phyloP scores from a whole-genome alignment of 2,888 invertebrate species.

The Miltochrista miniata region DNA sequence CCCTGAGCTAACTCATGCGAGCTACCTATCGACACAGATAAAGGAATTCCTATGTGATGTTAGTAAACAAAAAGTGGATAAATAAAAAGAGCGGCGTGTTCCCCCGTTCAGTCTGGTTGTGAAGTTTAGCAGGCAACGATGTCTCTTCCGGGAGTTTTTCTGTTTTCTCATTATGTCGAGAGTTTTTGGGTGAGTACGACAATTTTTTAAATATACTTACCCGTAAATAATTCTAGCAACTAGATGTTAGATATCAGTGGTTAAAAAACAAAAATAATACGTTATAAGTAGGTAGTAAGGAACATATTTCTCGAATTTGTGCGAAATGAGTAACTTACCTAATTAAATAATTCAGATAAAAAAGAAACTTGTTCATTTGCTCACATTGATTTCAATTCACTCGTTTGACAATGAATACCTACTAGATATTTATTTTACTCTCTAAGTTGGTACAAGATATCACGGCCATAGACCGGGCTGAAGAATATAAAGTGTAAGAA shows the following conservation, averaged over 20 bases:
- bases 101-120: constrained; percentile 63
- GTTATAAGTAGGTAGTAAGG: too few species aligned
- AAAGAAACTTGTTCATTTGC: background rate
- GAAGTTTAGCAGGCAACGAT: constrained; percentile 63
- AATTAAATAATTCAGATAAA: too few species aligned
- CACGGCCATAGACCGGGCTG: constrained; percentile 43
- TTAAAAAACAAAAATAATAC: too few species aligned
- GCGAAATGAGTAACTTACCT: too few species aligned
- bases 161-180: constrained; percentile 75
- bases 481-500: constrained; percentile 52
- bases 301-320: too few species aligned
- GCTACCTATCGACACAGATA: constrained; percentile 47
- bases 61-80: constrained; percentile 79
- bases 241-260: background rate
- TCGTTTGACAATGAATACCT: constrained; percentile 12
- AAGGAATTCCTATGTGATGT: constrained; percentile 72
- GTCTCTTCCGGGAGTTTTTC: constrained; percentile 75
- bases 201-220: constrained; percentile 5
- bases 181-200: constrained; percentile 76
- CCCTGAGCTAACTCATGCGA: constrained; percentile 37
- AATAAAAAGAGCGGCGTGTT: constrained; percentile 66
- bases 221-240: constrained; percentile 3
- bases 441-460: constrained; percentile 30
- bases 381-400: constrained; percentile 9
- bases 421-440: constrained; percentile 14